These are phyloP conservation scores for Dascyllus trimaculatus DNA, from an alignment of 2,113 vertebrate genomes.

Conservation along the genomic window DNA sequence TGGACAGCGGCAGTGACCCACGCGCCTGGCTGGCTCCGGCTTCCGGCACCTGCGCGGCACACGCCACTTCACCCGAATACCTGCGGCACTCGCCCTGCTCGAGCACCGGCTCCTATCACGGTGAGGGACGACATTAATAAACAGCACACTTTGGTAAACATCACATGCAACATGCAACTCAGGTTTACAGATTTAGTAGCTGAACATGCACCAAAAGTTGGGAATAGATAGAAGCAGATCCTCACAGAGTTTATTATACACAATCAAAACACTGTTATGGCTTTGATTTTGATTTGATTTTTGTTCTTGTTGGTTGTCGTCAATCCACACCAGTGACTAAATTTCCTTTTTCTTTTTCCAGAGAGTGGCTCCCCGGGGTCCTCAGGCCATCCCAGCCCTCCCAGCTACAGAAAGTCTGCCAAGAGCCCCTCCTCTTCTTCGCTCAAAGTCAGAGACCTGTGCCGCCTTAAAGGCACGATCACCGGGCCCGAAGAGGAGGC, in stretches of 20 bases:
- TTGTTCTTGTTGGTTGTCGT: not conserved
- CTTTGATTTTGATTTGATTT: not conserved
- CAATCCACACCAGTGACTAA: not conserved
- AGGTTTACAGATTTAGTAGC: not conserved
- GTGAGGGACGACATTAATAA: slow-evolving; percentile 49
- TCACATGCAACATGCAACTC: not conserved
- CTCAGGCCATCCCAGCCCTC: slow-evolving; percentile 75
- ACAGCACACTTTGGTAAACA: not conserved
- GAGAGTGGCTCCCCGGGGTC: slow-evolving; percentile 81
- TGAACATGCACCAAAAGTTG: not conserved
- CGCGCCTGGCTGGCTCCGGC: slow-evolving; percentile 91
- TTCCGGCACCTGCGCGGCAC: slow-evolving; percentile 87
- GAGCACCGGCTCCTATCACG: slow-evolving; percentile 76
- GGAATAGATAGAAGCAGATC: not conserved
- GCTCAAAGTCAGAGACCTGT: slow-evolving; percentile 83
- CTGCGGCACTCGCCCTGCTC: slow-evolving; percentile 85
- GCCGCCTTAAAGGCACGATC: slow-evolving; percentile 80
- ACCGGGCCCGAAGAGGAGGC: slow-evolving; percentile 64
- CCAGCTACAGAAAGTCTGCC: slow-evolving; percentile 78
- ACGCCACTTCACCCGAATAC: slow-evolving; percentile 85
- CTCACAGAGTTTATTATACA: not conserved
- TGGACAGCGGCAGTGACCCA: slow-evolving; percentile 88
- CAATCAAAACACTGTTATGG: not conserved
- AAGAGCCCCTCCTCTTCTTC: slow-evolving; percentile 73
- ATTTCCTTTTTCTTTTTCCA: slow-evolving; percentile 31